Evolutionary conservation across 2,888 invertebrate species (phyloP).

Genomic region (Dione juno): DNA sequence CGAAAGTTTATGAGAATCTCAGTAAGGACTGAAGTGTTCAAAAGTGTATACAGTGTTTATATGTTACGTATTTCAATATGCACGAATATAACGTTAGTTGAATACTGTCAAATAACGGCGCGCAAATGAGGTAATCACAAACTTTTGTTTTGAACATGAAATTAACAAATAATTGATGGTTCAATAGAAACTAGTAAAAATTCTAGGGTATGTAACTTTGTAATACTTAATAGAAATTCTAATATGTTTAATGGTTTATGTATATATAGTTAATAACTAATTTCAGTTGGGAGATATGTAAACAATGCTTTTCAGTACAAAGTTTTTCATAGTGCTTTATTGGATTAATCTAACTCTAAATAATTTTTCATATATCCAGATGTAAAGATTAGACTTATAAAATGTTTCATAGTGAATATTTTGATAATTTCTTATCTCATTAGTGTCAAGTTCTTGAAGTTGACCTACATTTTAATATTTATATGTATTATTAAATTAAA

Average conservation of each 20-base stretch:
- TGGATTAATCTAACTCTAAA: neutral
- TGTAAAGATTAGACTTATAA: neutral
- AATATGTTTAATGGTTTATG: neutral
- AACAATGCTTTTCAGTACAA: neutral
- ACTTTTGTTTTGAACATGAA: neutral
- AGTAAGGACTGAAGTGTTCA: neutral
- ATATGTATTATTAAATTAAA: slow-evolving; percentile 5
- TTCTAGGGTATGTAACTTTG: slow-evolving; percentile 22
- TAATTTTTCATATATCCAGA: neutral
- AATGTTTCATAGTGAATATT: neutral
- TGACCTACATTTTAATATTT: slow-evolving; percentile 9
- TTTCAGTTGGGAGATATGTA: neutral
- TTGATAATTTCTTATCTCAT: slow-evolving; percentile 3
- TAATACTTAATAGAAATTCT: neutral
- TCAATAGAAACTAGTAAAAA: slow-evolving; percentile 11
- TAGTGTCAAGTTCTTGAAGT: slow-evolving; percentile 11
- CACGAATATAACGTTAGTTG: slow-evolving; percentile 4
- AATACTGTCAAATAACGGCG: slow-evolving; percentile 21
- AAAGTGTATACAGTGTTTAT: slow-evolving; percentile 14
- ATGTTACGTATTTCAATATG: neutral
- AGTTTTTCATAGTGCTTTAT: neutral
- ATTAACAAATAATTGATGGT: slow-evolving; percentile 1
- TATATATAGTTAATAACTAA: neutral
- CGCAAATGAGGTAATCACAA: slow-evolving; percentile 20
- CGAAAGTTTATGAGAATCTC: slow-evolving; percentile 4